Evolutionary conservation across 2,797 vertebrate genomes (phyloP).

Genomic region (Limosa lapponica): DNA sequence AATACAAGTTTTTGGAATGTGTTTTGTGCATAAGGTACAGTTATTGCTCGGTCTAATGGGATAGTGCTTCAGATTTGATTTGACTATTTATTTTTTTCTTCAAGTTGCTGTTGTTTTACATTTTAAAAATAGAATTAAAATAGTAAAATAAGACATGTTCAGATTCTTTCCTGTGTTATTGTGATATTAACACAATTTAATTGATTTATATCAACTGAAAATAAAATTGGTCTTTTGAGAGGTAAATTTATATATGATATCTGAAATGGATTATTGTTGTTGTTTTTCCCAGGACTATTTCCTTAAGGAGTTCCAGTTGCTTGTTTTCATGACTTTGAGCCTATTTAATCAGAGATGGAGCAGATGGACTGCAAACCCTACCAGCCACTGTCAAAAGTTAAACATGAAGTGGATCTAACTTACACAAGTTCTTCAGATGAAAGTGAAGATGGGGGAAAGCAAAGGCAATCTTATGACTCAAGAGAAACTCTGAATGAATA

Average conservation of each 20-base stretch:
- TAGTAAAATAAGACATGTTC: background rate
- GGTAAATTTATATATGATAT: background rate
- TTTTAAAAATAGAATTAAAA: background rate
- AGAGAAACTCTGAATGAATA: conserved; percentile 95
- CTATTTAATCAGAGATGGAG: conserved; percentile 88
- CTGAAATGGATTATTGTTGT: conserved; percentile 13
- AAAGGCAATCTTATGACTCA: conserved; percentile 91
- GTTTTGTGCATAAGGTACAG: background rate
- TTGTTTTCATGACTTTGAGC: conserved; percentile 84
- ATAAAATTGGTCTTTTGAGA: background rate
- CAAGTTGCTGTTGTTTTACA: background rate
- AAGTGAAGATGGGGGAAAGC: conserved; percentile 92
- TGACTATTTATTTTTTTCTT: background rate
- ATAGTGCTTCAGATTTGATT: background rate
- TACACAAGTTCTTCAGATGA: conserved; percentile 97
- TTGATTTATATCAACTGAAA: background rate
- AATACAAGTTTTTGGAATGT: background rate
- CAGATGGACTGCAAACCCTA: conserved; percentile 98
- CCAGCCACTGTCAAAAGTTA: conserved; percentile 94
- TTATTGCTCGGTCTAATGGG: conserved; percentile 1
- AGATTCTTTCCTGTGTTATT: background rate
- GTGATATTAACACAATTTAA: conserved; percentile 8
- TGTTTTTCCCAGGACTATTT: conserved; percentile 74
- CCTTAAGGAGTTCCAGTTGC: conserved; percentile 73
- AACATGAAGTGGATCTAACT: conserved; percentile 95